Evolutionary conservation across 2,888 invertebrate species (phyloP).

Genomic region (Eudiplozoon nipponicum): DNA sequence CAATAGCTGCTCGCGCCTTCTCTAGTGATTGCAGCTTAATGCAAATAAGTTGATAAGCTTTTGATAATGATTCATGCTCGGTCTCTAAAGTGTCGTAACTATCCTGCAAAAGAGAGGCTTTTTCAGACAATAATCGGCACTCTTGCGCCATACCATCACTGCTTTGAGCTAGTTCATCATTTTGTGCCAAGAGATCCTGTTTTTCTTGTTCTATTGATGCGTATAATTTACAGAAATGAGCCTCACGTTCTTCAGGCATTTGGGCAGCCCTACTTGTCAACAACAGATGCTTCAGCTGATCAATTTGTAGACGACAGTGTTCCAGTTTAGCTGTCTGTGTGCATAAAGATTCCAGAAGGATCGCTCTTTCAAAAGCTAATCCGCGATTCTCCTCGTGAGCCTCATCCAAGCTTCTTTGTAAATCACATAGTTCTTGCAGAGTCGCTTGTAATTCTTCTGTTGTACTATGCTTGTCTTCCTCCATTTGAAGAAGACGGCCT

Average conservation of each 20-base stretch:
- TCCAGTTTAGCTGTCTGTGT: conserved; percentile 63
- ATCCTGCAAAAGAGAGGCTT: not conserved
- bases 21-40: not conserved
- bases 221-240: not conserved
- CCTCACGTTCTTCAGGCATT: not conserved
- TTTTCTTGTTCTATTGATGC: not conserved
- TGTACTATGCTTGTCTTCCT: conserved; percentile 33
- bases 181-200: not conserved
- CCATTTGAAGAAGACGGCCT: conserved; percentile 14
- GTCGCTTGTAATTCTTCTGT: conserved; percentile 71
- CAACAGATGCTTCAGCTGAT: conserved; percentile 44
- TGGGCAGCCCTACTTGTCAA: conserved; percentile 22
- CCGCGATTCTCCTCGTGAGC: conserved; percentile 55
- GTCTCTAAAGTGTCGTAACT: not conserved
- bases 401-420: conserved; percentile 52
- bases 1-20: too few species aligned
- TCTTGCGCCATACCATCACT: conserved; percentile 2
- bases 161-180: not conserved
- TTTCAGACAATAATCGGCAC: not conserved
- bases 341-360: conserved; percentile 55
- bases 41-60: not conserved
- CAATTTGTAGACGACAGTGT: conserved; percentile 49
- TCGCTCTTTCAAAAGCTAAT: conserved; percentile 52
- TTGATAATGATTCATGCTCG: not conserved
- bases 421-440: conserved; percentile 55